Percentiles rank a stretch among this genome's conserved stretches.
Conservation (phyloP, 1,140 invertebrate species). For the Leptonema lineaticorne region DNA sequence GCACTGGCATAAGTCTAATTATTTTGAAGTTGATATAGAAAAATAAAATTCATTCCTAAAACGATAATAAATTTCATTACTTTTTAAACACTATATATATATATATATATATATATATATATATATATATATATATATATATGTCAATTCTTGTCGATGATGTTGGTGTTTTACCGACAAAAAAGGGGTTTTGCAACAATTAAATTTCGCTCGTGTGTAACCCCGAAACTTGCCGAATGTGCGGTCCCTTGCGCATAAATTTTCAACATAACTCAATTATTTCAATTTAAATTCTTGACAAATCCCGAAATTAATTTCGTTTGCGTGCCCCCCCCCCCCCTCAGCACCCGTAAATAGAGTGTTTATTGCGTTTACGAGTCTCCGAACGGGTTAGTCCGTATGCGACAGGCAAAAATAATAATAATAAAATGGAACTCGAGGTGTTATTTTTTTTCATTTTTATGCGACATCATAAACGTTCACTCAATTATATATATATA, state of each 20-base stretch:
- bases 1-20: too few relatives aligned
- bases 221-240: background rate
- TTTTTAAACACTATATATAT: background rate
- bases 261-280: background rate
- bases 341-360: background rate
- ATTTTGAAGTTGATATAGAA: too few relatives aligned
- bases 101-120: background rate
- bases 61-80: too few relatives aligned
- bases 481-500: too few relatives aligned
- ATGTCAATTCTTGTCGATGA: background rate
- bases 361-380: too few relatives aligned
- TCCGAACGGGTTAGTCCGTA: too few relatives aligned
- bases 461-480: too few relatives aligned
- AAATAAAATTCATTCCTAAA: too few relatives aligned
- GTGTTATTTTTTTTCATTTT: too few relatives aligned
- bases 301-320: background rate
- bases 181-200: background rate
- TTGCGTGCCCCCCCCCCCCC: too few relatives aligned
- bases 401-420: too few relatives aligned
- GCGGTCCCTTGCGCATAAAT: background rate
- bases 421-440: too few relatives aligned
- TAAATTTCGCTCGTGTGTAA: background rate
- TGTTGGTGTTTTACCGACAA: background rate
- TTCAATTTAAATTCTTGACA: constrained; percentile 1
- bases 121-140: background rate